Conservation (phyloP, 1,140 invertebrate genomes). For the Gryllus bimaculatus region DNA sequence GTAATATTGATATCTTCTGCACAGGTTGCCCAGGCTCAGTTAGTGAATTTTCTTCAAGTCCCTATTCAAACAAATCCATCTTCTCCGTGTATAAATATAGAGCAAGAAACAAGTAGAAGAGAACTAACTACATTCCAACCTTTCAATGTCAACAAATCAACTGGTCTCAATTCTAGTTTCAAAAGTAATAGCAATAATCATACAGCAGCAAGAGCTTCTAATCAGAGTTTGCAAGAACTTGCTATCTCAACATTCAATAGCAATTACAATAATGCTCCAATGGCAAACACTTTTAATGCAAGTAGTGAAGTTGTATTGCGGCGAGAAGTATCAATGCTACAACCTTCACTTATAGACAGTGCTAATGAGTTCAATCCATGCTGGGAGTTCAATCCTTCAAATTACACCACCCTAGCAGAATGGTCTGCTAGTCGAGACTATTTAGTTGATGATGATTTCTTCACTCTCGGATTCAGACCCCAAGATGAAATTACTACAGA, state of each 20-base stretch:
- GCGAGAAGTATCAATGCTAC: constrained; percentile 15
- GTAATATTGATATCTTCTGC: not conserved
- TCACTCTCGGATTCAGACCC: constrained; percentile 59
- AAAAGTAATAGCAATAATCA: not conserved
- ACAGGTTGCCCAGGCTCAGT: constrained; percentile 51
- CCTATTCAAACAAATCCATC: constrained; percentile 31
- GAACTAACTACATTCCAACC: constrained; percentile 38
- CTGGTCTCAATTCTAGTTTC: not conserved
- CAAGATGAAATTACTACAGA: constrained; percentile 72
- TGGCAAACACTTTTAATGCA: not conserved
- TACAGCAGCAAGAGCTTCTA: not conserved
- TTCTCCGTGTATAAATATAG: constrained; percentile 25
- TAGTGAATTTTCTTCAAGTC: constrained; percentile 54
- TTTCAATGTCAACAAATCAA: constrained; percentile 21
- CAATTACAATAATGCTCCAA: constrained; percentile 29
- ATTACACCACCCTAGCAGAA: constrained; percentile 43
- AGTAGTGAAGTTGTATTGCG: constrained; percentile 20
- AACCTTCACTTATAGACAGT: constrained; percentile 22
- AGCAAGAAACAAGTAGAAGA: constrained; percentile 32
- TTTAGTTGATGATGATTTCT: constrained; percentile 56
- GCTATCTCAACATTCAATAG: constrained; percentile 36
- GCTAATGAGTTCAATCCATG: constrained; percentile 22
- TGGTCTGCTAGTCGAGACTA: constrained; percentile 53
- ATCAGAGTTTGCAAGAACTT: constrained; percentile 32
- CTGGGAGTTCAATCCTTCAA: constrained; percentile 28